A percentile compares a stretch with the other conserved stretches of the same genome.
Conservation (phyloP, 2,888 invertebrate genomes). For the Hyles lineata region DNA sequence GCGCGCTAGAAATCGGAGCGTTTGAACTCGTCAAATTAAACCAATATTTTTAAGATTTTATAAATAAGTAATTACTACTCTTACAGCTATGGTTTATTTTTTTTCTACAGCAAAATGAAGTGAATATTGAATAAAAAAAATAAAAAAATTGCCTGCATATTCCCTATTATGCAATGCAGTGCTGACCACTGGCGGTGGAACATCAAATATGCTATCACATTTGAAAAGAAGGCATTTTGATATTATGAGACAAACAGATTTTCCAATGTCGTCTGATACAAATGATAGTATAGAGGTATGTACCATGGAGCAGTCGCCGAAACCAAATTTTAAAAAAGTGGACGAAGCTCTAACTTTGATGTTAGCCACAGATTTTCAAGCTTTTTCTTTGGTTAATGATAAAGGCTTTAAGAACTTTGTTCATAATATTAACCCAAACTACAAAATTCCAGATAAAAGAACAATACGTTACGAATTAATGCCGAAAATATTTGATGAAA, state of each 20-base stretch:
- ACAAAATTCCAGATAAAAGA: conserved; percentile 36
- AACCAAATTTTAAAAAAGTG: not conserved
- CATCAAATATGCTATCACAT: conserved; percentile 37
- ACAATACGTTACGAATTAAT: conserved; percentile 35
- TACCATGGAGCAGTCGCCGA: no score
- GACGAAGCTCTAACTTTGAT: conserved; percentile 33
- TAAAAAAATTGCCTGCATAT: no score
- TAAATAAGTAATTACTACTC: no score
- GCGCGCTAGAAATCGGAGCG: no score
- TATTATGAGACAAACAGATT: not conserved
- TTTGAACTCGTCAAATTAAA: no score
- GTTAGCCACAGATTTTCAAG: conserved; percentile 38
- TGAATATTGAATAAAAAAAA: no score
- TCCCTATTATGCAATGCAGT: no score
- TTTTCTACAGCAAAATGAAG: no score
- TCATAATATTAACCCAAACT: conserved; percentile 33
- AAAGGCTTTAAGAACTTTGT: conserved; percentile 36
- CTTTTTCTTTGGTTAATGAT: conserved; percentile 36
- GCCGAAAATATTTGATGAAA: conserved; percentile 34
- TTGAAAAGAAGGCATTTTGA: conserved; percentile 36
- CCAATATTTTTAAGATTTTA: no score
- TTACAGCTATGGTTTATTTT: no score
- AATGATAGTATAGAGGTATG: no score
- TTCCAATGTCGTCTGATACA: no score
- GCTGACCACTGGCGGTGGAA: conserved; percentile 31